A percentile compares a stretch with the other conserved stretches of the same genome.
These are phyloP conservation scores for Anas bernieri DNA, from an alignment of 2,797 vertebrate species.

Conservation along the genomic window DNA sequence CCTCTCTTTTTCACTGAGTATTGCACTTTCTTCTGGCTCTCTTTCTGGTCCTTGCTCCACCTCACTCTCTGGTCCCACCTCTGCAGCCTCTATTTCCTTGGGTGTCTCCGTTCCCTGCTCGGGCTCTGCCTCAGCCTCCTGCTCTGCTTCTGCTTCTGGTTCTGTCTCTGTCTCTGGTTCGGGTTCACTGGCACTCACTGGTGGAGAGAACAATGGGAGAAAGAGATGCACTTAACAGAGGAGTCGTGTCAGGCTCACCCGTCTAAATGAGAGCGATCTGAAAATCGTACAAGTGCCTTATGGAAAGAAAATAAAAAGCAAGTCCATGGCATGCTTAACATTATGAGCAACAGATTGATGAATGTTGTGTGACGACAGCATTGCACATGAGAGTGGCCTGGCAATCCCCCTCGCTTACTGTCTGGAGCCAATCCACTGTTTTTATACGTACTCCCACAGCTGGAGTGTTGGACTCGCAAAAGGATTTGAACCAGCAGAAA, in stretches of 20 bases:
- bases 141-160: constrained; percentile 54
- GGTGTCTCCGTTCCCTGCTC: constrained; percentile 70
- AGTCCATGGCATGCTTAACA: background rate
- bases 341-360: constrained; percentile 1
- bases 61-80: constrained; percentile 78
- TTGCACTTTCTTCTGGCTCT: constrained; percentile 85
- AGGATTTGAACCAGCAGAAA: constrained; percentile 20
- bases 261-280: background rate
- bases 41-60: constrained; percentile 81
- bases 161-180: constrained; percentile 79
- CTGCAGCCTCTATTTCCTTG: constrained; percentile 73
- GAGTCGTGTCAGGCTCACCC: background rate
- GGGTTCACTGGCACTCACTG: constrained; percentile 78
- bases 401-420: background rate
- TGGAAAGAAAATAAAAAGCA: constrained; percentile 37
- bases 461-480: background rate
- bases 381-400: background rate
- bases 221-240: constrained; percentile 58
- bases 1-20: constrained; percentile 96
- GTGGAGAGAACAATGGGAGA: constrained; percentile 74
- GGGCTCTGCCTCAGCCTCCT: constrained; percentile 62
- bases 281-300: background rate
- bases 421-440: background rate
- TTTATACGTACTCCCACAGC: constrained; percentile 40
- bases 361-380: background rate